Percentiles rank a stretch among this genome's conserved stretches.
Evolutionary conservation across 2,113 vertebrate species (phyloP).

Genomic region (Microcebus ravelobensis): DNA sequence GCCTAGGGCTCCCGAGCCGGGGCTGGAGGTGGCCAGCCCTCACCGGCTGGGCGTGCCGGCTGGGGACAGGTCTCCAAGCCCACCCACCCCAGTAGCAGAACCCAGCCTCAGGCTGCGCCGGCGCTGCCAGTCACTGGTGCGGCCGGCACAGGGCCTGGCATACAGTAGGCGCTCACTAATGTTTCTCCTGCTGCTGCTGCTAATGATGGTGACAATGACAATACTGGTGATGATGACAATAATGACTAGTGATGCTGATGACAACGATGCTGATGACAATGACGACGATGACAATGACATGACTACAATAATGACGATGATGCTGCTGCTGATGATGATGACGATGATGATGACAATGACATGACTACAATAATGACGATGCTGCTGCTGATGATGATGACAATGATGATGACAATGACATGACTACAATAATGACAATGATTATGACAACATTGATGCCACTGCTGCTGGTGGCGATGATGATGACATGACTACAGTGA

Average conservation of each 20-base stretch:
- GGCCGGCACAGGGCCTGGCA: no score
- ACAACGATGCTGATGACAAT: neutral
- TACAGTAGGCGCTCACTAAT: neutral
- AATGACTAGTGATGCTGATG: neutral
- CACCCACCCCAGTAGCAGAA: neutral
- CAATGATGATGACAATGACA: fast-evolving
- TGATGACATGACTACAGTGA: no score
- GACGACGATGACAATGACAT: no score
- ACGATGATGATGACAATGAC: no score
- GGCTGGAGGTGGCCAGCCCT: neutral
- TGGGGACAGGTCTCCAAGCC: neutral
- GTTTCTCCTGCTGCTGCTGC: neutral
- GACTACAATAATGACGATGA: no score
- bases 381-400: no score
- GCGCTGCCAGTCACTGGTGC: neutral
- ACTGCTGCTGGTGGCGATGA: no score
- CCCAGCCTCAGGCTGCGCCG: neutral
- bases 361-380: no score
- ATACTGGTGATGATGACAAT: neutral
- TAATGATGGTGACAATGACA: neutral
- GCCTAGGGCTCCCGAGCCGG: no score
- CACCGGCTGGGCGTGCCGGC: no score
- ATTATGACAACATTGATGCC: no score
- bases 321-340: neutral
- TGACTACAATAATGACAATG: no score